phyloP scores from a whole-genome alignment of 2,113 vertebrate genomes.

The Larimichthys crocea region DNA sequence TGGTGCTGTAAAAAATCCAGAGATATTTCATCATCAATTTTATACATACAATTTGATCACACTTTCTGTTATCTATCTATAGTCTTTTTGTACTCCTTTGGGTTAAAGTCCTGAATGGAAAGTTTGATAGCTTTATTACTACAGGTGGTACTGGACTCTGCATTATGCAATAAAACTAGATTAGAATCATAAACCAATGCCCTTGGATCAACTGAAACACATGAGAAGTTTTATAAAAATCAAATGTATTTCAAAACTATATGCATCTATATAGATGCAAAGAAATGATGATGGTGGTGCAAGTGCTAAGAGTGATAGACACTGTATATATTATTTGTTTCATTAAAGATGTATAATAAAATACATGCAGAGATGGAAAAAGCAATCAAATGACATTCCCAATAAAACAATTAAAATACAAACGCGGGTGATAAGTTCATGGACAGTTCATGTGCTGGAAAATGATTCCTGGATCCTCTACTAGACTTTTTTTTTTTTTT shows the following conservation, averaged over 20 bases:
- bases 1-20: neutral
- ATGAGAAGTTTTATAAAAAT: neutral
- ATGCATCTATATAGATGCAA: neutral
- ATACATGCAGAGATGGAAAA: too few relatives aligned
- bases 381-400: too few relatives aligned
- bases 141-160: neutral
- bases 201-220: neutral
- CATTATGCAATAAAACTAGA: slow-evolving; percentile 29
- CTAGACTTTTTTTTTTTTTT: too few relatives aligned
- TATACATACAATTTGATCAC: neutral
- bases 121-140: slow-evolving; percentile 48
- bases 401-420: neutral
- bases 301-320: neutral
- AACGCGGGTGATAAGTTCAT: too few relatives aligned
- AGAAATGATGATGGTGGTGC: too few relatives aligned
- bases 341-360: neutral
- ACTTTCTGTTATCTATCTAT: slow-evolving; percentile 26
- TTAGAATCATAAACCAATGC: slow-evolving; percentile 40
- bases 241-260: neutral
- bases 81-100: slow-evolving; percentile 36
- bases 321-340: neutral
- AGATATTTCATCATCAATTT: slow-evolving; percentile 8
- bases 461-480: too few relatives aligned
- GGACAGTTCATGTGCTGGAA: too few relatives aligned
- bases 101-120: slow-evolving; percentile 55